phyloP scores from a whole-genome alignment of 2,888 invertebrate genomes.

The Pterostichus niger region DNA sequence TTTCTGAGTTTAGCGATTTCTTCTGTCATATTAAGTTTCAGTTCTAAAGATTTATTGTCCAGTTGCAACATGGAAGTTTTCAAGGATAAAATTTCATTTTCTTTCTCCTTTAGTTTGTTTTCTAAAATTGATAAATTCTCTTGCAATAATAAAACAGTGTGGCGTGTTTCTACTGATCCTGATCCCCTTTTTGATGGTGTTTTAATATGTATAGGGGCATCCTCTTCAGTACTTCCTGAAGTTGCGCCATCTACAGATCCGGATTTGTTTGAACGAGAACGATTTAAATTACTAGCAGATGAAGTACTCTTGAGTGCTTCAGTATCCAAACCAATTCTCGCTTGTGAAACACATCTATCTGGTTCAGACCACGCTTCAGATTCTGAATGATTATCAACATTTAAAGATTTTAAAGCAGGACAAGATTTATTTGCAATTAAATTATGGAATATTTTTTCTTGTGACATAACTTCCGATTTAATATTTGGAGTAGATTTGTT shows the following conservation, averaged over 20 bases:
- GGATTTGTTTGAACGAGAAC: slow-evolving; percentile 71
- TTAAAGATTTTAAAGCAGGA: slow-evolving; percentile 53
- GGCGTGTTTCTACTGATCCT: slow-evolving; percentile 70
- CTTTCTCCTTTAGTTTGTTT: slow-evolving; percentile 75
- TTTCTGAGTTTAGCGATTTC: slow-evolving; percentile 67
- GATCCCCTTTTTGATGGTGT: slow-evolving; percentile 70
- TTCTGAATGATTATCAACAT: slow-evolving; percentile 79
- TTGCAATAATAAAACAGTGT: slow-evolving; percentile 73
- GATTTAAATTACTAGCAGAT: slow-evolving; percentile 61
- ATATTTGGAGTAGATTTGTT: slow-evolving; percentile 40
- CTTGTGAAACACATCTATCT: slow-evolving; percentile 88
- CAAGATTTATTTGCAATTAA: slow-evolving; percentile 59
- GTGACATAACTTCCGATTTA: slow-evolving; percentile 64
- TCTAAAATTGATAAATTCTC: slow-evolving; percentile 77
- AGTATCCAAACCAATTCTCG: slow-evolving; percentile 86
- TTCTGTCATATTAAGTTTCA: slow-evolving; percentile 67
- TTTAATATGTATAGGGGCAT: slow-evolving; percentile 22
- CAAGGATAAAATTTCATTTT: slow-evolving; percentile 75
- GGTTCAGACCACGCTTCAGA: slow-evolving; percentile 94
- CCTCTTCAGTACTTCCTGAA: slow-evolving; percentile 62
- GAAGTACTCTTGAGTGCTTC: slow-evolving; percentile 71
- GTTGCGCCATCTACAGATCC: slow-evolving; percentile 13
- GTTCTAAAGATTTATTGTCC: slow-evolving; percentile 67
- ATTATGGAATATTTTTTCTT: slow-evolving; percentile 68
- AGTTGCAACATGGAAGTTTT: slow-evolving; percentile 73